These are phyloP conservation scores for Bombus difficillimus DNA, from an alignment of 1,140 invertebrate species.

Conservation along the genomic window DNA sequence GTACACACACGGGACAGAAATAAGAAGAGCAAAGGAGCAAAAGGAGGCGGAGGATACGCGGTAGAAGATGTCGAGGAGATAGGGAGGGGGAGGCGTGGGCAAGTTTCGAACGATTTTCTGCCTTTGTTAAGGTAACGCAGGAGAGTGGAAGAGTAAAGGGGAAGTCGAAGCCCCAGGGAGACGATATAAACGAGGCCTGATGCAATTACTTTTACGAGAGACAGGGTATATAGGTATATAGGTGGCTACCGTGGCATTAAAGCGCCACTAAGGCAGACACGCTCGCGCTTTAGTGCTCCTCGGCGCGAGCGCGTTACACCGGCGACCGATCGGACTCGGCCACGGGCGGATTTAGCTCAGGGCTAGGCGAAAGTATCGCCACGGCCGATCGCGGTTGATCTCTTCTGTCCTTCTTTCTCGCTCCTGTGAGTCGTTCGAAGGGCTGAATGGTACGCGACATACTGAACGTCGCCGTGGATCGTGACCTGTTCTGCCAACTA, in stretches of 20 bases:
- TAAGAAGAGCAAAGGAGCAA: background rate
- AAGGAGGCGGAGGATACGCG: background rate
- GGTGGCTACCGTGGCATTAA: slow-evolving; percentile 73
- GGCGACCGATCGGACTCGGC: slow-evolving; percentile 61
- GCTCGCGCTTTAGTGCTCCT: slow-evolving; percentile 69
- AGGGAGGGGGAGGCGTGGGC: background rate
- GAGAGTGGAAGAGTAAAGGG: too few species aligned
- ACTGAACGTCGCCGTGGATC: slow-evolving; percentile 28
- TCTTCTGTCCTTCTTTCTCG: slow-evolving; percentile 33
- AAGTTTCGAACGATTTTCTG: slow-evolving; percentile 70
- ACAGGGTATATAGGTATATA: slow-evolving; percentile 68
- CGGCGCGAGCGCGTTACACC: slow-evolving; percentile 43
- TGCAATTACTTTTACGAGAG: slow-evolving; percentile 81
- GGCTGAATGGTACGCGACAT: slow-evolving; percentile 60
- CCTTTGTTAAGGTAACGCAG: slow-evolving; percentile 67
- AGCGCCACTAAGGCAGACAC: slow-evolving; percentile 71
- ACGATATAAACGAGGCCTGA: slow-evolving; percentile 77
- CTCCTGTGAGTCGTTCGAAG: slow-evolving; percentile 35
- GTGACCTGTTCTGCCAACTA: background rate
- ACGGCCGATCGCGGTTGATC: slow-evolving; percentile 75
- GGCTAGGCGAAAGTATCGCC: slow-evolving; percentile 75
- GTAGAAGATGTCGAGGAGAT: background rate
- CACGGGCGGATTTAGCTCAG: slow-evolving; percentile 70
- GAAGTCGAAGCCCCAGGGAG: slow-evolving; percentile 53
- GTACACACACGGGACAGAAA: slow-evolving; percentile 45